These are phyloP conservation scores for Zaprionus bogoriensis DNA, from an alignment of 2,888 invertebrate species.

Conservation along the genomic window DNA sequence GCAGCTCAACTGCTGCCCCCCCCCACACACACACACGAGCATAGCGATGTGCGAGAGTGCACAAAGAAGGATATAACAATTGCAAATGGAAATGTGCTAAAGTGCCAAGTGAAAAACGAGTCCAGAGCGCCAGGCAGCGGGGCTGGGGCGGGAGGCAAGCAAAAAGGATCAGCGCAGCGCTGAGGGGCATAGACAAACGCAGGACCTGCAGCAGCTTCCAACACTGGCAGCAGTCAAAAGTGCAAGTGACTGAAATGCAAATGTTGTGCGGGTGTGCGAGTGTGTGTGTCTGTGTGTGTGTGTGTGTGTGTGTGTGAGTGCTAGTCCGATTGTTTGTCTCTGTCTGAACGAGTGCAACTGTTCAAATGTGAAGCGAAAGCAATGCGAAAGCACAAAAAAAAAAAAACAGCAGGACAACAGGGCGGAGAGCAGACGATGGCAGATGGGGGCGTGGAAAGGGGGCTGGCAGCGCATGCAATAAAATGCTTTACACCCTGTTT, in stretches of 20 bases:
- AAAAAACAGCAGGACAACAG: conserved; percentile 4
- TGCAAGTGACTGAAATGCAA: conserved; percentile 74
- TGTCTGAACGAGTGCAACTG: conserved; percentile 38
- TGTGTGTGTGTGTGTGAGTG: conserved; percentile 23
- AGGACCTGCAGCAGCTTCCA: conserved; percentile 26
- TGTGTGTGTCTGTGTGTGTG: conserved; percentile 16
- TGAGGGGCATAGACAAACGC: conserved; percentile 24
- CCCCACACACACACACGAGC: conserved; percentile 5
- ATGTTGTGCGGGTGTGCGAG: conserved; percentile 36
- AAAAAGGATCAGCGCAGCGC: conserved; percentile 37
- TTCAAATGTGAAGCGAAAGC: conserved; percentile 52
- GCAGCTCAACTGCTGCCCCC: conserved; percentile 19
- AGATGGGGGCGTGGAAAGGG: not conserved
- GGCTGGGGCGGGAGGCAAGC: conserved; percentile 17
- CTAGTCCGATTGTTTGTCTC: conserved; percentile 3
- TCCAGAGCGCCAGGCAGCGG: conserved; percentile 15
- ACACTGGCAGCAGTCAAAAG: conserved; percentile 56
- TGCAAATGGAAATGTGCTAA: conserved; percentile 77
- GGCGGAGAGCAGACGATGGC: not conserved
- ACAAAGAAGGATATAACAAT: conserved; percentile 74
- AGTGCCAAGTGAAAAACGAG: conserved; percentile 55
- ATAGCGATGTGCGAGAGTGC: conserved; percentile 28
- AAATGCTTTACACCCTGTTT: conserved; percentile 78
- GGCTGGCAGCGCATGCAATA: conserved; percentile 55
- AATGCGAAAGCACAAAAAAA: conserved; percentile 11